Base-by-base conservation (phyloP, 2,888 invertebrate species). In the Thera britannica region DNA sequence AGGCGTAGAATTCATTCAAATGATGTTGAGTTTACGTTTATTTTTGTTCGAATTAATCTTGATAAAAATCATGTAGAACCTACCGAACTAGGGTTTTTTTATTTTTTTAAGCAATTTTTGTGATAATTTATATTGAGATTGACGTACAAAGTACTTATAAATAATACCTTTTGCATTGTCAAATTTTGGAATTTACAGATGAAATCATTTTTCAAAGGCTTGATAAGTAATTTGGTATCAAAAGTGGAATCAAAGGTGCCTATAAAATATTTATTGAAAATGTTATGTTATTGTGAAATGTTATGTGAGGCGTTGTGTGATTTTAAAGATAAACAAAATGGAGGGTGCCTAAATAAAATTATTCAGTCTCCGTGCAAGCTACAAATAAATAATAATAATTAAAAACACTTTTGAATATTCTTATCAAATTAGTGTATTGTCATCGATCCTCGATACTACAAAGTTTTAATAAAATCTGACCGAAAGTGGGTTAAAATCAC, bases 211-310 rank as follows among this genome's bases (percentile, higher is more conserved):
- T 2, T 9, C 3, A 34, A 52, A 52, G 9, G 34, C 9, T 8
- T 34, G 34, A 23, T 3, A 34, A 34, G 0, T 52, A 52, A 1
- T 52, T 8, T 52, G 34, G 8, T 8, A 34, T 56, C 75, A 71
- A 83, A 86, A 87, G 92, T 91, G 92, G 92, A 91, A 91, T 92
- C 90, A 78, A 89, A 81, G 90, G 91, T 92, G 92, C 90, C 85
- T 62, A 46, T 55, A 44, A 52, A n/a, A 34, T 46, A 36, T 52
- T 38, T 57, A 38, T 63, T 9, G 12, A 12, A 48, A 34, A 49
- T 23, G 49, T 51, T 49, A 51, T 49, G 44, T 61, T 9, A 34
- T 5, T 56, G 8, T 41, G n/a, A 56, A 55, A 44, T 60, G n/a
- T 54, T 54, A n/a, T 54, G 54, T 54, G n/a, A 35, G 62, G 35